These are phyloP conservation scores for Agrochola lota DNA, from an alignment of 2,888 invertebrate species.

Conservation along the genomic window DNA sequence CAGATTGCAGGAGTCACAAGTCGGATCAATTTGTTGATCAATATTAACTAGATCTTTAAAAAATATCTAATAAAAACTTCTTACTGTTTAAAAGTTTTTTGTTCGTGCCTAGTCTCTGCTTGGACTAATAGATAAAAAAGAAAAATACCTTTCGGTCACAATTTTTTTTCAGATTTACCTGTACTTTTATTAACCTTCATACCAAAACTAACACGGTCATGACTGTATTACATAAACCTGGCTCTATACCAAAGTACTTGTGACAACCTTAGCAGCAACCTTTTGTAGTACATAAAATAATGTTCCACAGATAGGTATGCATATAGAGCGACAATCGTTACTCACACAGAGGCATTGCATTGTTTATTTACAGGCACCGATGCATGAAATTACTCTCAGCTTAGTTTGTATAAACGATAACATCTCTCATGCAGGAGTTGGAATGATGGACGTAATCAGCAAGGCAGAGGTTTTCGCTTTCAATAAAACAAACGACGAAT, in stretches of 20 bases:
- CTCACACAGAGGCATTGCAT: conserved; percentile 74
- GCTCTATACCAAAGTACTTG: conserved; percentile 1
- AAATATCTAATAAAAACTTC: too few species aligned
- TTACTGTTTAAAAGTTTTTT: neutral
- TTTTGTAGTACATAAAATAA: conserved; percentile 43
- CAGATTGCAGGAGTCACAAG: too few species aligned
- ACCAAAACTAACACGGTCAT: neutral
- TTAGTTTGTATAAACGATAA: conserved; percentile 65
- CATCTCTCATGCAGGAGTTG: conserved; percentile 41
- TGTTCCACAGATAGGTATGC: conserved; percentile 19
- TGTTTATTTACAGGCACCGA: conserved; percentile 77
- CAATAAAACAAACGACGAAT: conserved; percentile 4
- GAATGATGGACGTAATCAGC: conserved; percentile 37
- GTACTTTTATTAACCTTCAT: neutral
- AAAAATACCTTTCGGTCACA: neutral
- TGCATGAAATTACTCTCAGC: conserved; percentile 81
- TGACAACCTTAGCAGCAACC: conserved; percentile 47
- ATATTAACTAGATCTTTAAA: too few species aligned
- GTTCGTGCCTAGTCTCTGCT: neutral
- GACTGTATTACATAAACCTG: neutral
- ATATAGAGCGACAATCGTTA: conserved; percentile 55
- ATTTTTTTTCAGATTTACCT: neutral
- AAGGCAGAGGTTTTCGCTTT: conserved; percentile 29
- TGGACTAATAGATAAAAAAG: neutral
- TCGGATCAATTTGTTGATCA: too few species aligned